Evolutionary conservation across 2,888 invertebrate species (phyloP).

Genomic region (Caenorhabditis panamensis): DNA sequence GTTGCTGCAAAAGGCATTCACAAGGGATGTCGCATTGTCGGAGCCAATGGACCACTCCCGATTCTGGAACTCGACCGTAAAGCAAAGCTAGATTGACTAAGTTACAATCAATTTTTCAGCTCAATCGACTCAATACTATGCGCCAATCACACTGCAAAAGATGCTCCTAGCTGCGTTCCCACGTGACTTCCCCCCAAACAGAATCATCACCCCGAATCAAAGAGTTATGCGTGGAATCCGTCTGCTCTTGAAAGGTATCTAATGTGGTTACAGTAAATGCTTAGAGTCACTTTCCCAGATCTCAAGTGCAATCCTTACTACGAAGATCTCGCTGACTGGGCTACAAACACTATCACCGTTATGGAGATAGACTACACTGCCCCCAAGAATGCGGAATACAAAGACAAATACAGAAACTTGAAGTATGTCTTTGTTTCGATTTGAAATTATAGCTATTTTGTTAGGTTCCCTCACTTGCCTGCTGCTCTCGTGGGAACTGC

Average conservation of each 20-base stretch:
- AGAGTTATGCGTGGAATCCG: constrained; percentile 26
- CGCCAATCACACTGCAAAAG: constrained; percentile 28
- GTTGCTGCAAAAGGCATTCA: constrained; percentile 56
- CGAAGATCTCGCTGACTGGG: constrained; percentile 39
- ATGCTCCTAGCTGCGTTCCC: constrained; percentile 31
- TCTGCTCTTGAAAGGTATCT: constrained; percentile 52
- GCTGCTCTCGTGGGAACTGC: constrained; percentile 51
- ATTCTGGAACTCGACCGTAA: constrained; percentile 61
- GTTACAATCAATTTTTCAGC: constrained; percentile 31
- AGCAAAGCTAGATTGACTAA: too few relatives aligned
- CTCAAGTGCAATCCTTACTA: constrained; percentile 60
- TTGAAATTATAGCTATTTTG: not conserved
- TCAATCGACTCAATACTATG: constrained; percentile 59
- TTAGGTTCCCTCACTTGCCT: constrained; percentile 46
- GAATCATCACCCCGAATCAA: constrained; percentile 18
- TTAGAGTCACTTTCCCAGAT: constrained; percentile 19
- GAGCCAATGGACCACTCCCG: constrained; percentile 35
- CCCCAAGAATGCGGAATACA: constrained; percentile 20
- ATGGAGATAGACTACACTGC: constrained; percentile 49
- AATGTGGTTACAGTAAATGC: not conserved
- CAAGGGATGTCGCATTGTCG: constrained; percentile 60
- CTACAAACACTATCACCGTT: constrained; percentile 48
- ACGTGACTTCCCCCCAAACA: constrained; percentile 10
- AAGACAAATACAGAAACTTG: constrained; percentile 35
- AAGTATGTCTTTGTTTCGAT: not conserved